A percentile compares a stretch with the other conserved stretches of the same genome.
Conservation (phyloP, 35 echinoderm and acorn worm species). For the Heliocidaris tuberculata region DNA sequence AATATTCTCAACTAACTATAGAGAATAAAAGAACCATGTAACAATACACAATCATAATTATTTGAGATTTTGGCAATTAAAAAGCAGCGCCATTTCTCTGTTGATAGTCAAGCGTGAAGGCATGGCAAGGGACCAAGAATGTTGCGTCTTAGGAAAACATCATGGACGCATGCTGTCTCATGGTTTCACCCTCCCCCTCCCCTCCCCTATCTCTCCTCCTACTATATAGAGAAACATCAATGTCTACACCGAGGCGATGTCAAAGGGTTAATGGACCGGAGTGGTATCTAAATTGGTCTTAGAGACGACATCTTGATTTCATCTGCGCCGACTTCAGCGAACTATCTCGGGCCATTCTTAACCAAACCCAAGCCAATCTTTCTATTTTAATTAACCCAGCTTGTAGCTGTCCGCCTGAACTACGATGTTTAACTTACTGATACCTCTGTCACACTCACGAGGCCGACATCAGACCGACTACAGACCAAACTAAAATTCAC, state of each 20-base stretch:
- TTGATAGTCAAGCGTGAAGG: background rate
- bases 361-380: background rate
- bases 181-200: background rate
- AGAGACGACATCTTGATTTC: background rate
- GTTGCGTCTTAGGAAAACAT: constrained; percentile 30
- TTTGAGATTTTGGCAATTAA: background rate
- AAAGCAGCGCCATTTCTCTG: background rate
- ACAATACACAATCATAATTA: background rate
- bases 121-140: constrained; percentile 13
- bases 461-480: too few relatives aligned
- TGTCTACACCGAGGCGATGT: background rate
- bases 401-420: background rate
- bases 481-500: too few relatives aligned
- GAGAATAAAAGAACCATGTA: background rate
- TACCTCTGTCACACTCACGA: background rate
- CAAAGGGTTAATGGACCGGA: background rate
- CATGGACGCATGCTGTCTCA: background rate
- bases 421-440: background rate
- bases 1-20: background rate
- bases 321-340: background rate
- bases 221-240: background rate
- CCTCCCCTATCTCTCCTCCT: background rate
- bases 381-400: background rate
- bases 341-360: background rate
- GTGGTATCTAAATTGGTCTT: background rate